Conservation (phyloP, 2,888 invertebrate species). For the Lysandra bellargus region DNA sequence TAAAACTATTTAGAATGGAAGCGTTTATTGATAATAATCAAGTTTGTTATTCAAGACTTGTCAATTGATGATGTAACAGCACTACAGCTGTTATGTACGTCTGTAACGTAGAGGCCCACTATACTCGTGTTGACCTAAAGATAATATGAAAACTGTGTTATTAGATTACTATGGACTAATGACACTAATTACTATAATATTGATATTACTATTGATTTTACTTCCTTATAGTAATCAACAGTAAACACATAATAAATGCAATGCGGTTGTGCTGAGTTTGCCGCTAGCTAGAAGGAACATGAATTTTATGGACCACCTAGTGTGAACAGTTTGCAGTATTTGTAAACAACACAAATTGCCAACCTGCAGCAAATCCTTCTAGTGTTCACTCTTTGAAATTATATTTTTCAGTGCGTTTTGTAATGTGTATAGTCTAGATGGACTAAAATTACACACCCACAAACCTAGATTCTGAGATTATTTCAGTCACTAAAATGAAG, state of each 20-base stretch:
- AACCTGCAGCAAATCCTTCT: no score
- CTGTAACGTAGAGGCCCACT: neutral
- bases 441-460: neutral
- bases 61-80: neutral
- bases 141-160: neutral
- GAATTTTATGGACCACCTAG: no score
- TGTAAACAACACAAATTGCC: no score
- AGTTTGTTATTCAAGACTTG: constrained; percentile 8
- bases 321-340: no score
- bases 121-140: neutral
- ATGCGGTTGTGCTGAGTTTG: neutral
- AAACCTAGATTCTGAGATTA: constrained; percentile 2
- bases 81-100: neutral
- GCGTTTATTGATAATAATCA: neutral
- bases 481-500: constrained; percentile 1
- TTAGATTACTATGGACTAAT: neutral
- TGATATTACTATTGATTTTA: neutral
- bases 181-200: neutral
- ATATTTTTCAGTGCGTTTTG: no score
- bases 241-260: neutral
- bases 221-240: neutral
- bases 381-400: no score
- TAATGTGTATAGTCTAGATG: neutral
- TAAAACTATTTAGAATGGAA: neutral
- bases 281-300: neutral